Evolutionary conservation across 2,797 vertebrate species (phyloP).

Genomic region (Molothrus aeneus): DNA sequence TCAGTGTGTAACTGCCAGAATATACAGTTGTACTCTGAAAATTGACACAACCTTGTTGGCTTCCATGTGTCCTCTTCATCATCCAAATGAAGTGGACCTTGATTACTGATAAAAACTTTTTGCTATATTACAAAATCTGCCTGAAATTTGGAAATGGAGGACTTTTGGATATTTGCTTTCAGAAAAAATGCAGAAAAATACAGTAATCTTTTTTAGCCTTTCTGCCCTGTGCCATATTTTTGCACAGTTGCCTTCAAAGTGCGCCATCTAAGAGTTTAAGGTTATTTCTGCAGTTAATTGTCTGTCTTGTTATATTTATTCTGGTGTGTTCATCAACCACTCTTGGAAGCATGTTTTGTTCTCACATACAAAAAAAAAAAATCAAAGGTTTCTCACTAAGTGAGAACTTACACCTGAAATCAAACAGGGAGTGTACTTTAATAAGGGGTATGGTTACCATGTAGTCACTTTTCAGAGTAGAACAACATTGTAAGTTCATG

Average conservation of each 20-base stretch:
- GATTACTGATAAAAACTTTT: neutral
- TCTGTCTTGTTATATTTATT: neutral
- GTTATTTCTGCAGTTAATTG: neutral
- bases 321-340: neutral
- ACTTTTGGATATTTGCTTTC: neutral
- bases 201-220: neutral
- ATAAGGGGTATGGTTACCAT: neutral
- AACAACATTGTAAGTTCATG: constrained; percentile 39
- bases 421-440: neutral
- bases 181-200: neutral
- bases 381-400: neutral
- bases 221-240: neutral
- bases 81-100: neutral
- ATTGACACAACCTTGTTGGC: constrained; percentile 6
- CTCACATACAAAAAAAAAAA: neutral
- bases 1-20: constrained; percentile 20
- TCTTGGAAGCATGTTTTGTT: neutral
- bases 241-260: neutral
- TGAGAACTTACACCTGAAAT: neutral
- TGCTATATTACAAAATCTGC: neutral
- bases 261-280: neutral
- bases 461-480: constrained; percentile 66
- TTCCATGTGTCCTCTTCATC: neutral
- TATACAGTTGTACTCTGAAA: constrained; percentile 66
- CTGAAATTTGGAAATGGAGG: neutral